Percentiles rank a stretch among this genome's conserved stretches.
Conservation (phyloP, 2,113 vertebrate genomes). For the Spilogale gracilis region DNA sequence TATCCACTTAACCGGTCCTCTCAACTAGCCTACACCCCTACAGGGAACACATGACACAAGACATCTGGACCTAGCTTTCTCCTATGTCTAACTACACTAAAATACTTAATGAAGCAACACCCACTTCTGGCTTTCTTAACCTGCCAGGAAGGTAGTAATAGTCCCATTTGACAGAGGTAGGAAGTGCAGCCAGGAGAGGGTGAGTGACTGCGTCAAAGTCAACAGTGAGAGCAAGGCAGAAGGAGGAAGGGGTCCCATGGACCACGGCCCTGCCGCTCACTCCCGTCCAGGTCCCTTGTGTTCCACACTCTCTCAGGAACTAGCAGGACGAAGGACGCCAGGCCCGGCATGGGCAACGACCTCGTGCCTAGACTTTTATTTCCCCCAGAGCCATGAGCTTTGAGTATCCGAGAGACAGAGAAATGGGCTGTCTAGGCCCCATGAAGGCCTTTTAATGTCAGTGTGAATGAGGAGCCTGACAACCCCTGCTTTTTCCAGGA, state of each 20-base stretch:
- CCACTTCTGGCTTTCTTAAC: no score
- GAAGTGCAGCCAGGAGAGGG: not conserved
- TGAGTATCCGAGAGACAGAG: not conserved
- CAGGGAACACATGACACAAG: no score
- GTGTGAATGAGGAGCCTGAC: not conserved
- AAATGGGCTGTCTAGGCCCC: not conserved
- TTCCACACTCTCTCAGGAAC: not conserved
- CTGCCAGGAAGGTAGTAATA: not conserved
- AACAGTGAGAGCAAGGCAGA: not conserved
- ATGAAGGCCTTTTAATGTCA: not conserved
- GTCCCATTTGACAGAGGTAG: not conserved
- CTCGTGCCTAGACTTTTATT: not conserved
- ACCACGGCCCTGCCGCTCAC: not conserved
- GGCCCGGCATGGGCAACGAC: not conserved
- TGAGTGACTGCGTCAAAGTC: not conserved
- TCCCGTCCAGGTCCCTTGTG: not conserved
- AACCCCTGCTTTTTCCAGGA: not conserved
- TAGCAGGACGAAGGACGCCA: not conserved
- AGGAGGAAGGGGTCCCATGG: not conserved
- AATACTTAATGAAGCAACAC: no score
- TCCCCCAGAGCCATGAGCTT: not conserved
- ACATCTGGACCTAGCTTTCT: no score
- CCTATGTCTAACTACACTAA: not conserved
- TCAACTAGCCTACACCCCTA: not conserved
- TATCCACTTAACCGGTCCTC: not conserved